These are phyloP conservation scores for Galendromus occidentalis DNA, from an alignment of 1,140 invertebrate species.

Conservation along the genomic window DNA sequence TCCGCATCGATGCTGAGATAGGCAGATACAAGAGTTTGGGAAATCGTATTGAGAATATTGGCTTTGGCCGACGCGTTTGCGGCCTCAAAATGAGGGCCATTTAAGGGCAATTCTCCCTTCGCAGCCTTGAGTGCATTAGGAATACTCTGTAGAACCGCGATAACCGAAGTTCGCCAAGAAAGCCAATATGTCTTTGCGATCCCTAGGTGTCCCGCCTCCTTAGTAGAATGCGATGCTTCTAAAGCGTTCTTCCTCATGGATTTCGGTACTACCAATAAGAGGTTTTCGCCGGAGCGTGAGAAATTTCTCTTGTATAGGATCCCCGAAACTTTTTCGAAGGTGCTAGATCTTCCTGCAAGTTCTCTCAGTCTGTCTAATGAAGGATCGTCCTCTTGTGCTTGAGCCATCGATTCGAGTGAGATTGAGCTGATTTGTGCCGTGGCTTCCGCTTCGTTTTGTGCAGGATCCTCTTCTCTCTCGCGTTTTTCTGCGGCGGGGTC, in stretches of 20 bases:
- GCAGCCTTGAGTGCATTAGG: too few relatives aligned
- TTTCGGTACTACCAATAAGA: background rate
- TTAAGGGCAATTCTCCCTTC: too few relatives aligned
- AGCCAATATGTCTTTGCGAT: background rate
- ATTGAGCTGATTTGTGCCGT: background rate
- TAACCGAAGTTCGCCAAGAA: too few relatives aligned
- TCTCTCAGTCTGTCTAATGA: background rate
- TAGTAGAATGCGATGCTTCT: background rate
- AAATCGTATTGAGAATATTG: too few relatives aligned
- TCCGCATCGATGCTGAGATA: too few relatives aligned
- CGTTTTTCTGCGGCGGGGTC: too few relatives aligned
- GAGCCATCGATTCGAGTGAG: background rate
- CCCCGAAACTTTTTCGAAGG: background rate
- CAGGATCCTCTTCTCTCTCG: too few relatives aligned
- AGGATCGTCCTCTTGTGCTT: background rate
- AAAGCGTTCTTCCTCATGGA: background rate
- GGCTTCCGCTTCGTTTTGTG: too few relatives aligned
- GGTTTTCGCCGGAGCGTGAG: background rate
- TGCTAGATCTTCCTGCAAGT: background rate
- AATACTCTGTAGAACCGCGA: too few relatives aligned
- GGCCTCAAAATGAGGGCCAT: too few relatives aligned
- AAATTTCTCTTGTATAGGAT: background rate
- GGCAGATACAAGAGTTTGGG: too few relatives aligned
- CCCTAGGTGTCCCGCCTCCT: background rate
- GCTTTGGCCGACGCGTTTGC: too few relatives aligned